Evolutionary conservation across 2,797 vertebrate species (phyloP), one percentile per base, ranked within the genome.

Genomic region (Eulemur coronatus): DNA sequence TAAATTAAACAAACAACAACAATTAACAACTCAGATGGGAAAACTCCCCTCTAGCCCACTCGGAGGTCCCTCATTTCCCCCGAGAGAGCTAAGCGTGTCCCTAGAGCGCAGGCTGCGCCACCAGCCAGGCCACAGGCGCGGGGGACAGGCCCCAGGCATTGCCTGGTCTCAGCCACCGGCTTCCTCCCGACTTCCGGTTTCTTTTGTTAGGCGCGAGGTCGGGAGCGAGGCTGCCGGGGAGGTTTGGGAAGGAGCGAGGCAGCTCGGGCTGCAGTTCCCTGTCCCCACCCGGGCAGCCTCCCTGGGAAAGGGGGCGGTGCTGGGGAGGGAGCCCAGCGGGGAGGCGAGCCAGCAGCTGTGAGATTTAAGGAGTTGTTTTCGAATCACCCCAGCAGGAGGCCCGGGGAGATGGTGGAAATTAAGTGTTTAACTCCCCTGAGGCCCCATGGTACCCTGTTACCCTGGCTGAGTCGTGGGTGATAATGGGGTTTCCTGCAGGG

Each of bases 321-420:
- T 55, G 65, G 79, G 57, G 59, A 69, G n/a, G 72, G 43, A 46
- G 87, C 93, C 67, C 59, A 76, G 95, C 55, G 41, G 73, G 90
- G 46, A 79, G 22, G 91, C 3, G 28, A 88, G 85, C 76, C 67
- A 28, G 85, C 81, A 35, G 89, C 81, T 26, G 75, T 33, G 17
- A 52, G 95, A 92, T 82, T 90, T 76, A 87, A 94, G 91, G 43
- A 50, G 72, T 69, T 81, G 93, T 95, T 97, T 96, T 78, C 33
- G 2, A 80, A 65, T 94, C 70, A n/a, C 17, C 57, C 55, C 94
- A 84, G 92, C 86, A 87, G 95, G 95, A 87, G 84, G 57, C 63
- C 70, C 79, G 18, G 79, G 79, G 86, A 91, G 57, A 72, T 9
- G 78, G 90, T 89, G 50, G 78, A 75, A 89, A 94, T 91, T 67